Evolutionary conservation across 2,797 vertebrate genomes (phyloP), one percentile per base, ranked within the genome.

Genomic region (Eupleurogrammus muticus): DNA sequence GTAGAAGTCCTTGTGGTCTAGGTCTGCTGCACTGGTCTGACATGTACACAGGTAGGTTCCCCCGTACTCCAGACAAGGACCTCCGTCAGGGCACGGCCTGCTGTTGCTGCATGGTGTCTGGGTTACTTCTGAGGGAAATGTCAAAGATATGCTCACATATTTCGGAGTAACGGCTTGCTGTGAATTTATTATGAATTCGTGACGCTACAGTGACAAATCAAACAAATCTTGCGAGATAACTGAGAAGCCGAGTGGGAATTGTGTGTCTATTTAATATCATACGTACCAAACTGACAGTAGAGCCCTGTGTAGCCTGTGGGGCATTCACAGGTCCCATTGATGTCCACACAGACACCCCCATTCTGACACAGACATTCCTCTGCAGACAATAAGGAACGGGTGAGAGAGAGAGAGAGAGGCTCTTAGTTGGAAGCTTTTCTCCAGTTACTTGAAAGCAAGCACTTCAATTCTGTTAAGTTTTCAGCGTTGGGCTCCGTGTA

Each of bases 41-140:
- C 97, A 99, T 40, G 97, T 97, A 0, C 97, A 99, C 42, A 98
- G 95, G 89, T 98, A 98, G 59, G 95, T 94, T 46, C 97, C 97
- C 0, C 96, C 95, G 0, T 98, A 97, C 82, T 99, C 97, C 94
- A 98, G 92, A 89, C 97, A 99, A 2, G 97, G 96, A 17, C 96
- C 96, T 0, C 97, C 97, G 0, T 97, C 96, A 0, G 97, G 97
- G 80, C 97, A 99, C 20, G 96, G 95, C 0, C 96, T 94, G 90
- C 94, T 97, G 94, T 96, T 80, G 62, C 94, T 98, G 93, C 97
- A 99, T 0, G 97, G 97, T 0, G 94, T 97, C 77, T 97, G 94
- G 20, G 97, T 98, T 82, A 99, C 95, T 88, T 98, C 97, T 99
- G 87, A 74, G 59, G 58, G 70, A 23, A 70, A 65, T 20, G 65